Evolutionary conservation across 2,888 invertebrate species (phyloP).

Genomic region (Hipparchia semele): DNA sequence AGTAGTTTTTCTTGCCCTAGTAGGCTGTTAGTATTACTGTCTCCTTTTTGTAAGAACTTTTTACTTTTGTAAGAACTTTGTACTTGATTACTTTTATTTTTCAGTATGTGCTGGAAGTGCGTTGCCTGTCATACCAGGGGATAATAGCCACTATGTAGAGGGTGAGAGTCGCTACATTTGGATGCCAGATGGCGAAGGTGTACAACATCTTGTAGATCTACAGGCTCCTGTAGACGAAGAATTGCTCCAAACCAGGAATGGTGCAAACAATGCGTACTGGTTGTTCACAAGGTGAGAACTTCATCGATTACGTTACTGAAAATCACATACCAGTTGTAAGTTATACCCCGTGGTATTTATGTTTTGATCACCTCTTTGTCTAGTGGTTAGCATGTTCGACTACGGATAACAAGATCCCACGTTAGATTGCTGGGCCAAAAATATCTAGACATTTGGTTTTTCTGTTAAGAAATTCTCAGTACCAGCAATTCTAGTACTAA

Average conservation of each 20-base stretch:
- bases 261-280: slow-evolving; percentile 49
- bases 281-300: slow-evolving; percentile 47
- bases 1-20: not conserved
- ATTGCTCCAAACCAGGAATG: slow-evolving; percentile 38
- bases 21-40: slow-evolving; percentile 4
- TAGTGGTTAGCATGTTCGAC: too few species aligned
- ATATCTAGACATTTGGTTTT: too few species aligned
- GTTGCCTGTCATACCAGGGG: slow-evolving; percentile 41
- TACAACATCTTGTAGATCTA: slow-evolving; percentile 49
- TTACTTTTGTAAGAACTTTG: not conserved
- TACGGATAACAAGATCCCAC: too few species aligned
- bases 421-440: too few species aligned
- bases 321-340: not conserved
- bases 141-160: slow-evolving; percentile 50
- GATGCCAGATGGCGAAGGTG: slow-evolving; percentile 50
- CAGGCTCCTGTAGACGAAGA: slow-evolving; percentile 40
- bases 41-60: not conserved
- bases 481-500: too few species aligned
- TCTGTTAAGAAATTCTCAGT: too few species aligned
- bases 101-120: slow-evolving; percentile 33
- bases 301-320: not conserved
- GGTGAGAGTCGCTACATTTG: slow-evolving; percentile 50
- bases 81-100: not conserved
- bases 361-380: too few species aligned
- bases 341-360: too few species aligned